These are phyloP conservation scores for Ennomos quercinarius DNA, from an alignment of 2,888 invertebrate genomes.

Conservation along the genomic window DNA sequence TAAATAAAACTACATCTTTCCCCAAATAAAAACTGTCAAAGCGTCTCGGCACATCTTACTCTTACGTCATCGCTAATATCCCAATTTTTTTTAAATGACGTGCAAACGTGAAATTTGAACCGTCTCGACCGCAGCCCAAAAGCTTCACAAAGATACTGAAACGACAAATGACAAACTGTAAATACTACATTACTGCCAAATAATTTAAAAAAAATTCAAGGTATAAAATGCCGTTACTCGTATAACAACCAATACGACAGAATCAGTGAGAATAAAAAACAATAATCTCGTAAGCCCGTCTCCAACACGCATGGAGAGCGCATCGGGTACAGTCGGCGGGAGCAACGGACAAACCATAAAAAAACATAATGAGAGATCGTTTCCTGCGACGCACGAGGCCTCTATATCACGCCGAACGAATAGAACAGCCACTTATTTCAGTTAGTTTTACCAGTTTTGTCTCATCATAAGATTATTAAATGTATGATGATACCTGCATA, in stretches of 20 bases:
- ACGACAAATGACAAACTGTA: too few relatives aligned
- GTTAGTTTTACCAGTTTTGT: not conserved
- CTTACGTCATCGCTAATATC: too few relatives aligned
- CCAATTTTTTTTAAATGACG: too few relatives aligned
- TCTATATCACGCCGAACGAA: slow-evolving; percentile 44
- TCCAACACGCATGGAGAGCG: slow-evolving; percentile 50
- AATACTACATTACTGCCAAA: not conserved
- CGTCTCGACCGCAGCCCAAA: too few relatives aligned
- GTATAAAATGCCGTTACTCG: slow-evolving; percentile 28
- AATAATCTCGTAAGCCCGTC: slow-evolving; percentile 52
- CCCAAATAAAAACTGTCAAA: too few relatives aligned
- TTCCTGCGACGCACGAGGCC: slow-evolving; percentile 74
- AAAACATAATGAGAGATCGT: slow-evolving; percentile 82
- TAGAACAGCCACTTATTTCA: slow-evolving; percentile 17
- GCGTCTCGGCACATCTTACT: too few relatives aligned
- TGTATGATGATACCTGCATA: too few relatives aligned
- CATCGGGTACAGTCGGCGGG: slow-evolving; percentile 55
- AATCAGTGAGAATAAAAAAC: slow-evolving; percentile 45
- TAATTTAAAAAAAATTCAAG: slow-evolving; percentile 19
- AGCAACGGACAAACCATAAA: slow-evolving; percentile 80
- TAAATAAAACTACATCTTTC: too few relatives aligned
- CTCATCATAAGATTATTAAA: not conserved
- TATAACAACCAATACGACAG: slow-evolving; percentile 41
- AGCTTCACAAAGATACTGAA: too few relatives aligned
- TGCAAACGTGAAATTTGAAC: too few relatives aligned